Conservation (phyloP, 2,113 vertebrate species). For the Tupaia chinensis region DNA sequence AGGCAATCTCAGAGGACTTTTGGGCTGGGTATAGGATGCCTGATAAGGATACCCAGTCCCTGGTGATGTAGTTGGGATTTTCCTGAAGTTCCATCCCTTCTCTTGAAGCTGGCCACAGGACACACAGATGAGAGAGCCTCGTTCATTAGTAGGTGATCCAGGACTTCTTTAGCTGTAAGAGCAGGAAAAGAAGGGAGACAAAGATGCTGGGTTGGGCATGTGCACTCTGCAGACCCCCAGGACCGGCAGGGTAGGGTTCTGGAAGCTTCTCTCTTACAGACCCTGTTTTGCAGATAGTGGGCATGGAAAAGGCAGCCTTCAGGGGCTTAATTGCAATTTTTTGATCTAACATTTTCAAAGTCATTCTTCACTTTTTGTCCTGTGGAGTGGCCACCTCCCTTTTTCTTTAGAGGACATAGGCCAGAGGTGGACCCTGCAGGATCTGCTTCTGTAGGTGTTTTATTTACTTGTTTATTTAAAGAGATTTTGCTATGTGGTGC, state of each 20-base stretch:
- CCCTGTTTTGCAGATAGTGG: fast-evolving
- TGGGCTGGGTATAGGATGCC: too few species aligned
- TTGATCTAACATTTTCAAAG: not conserved
- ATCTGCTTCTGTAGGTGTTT: not conserved
- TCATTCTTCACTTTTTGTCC: not conserved
- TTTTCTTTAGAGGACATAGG: not conserved
- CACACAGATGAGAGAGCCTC: not conserved
- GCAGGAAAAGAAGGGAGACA: fast-evolving
- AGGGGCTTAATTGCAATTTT: fast-evolving
- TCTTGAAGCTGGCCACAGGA: not conserved
- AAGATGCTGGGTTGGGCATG: fast-evolving
- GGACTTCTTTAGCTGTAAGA: not conserved
- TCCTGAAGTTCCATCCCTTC: not conserved
- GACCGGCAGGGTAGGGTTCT: not conserved
- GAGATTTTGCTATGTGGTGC: too few species aligned
- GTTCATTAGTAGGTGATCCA: not conserved
- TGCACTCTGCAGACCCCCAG: not conserved
- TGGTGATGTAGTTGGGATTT: not conserved
- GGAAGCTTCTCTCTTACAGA: fast-evolving
- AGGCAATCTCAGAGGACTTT: not conserved
- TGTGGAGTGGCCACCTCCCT: not conserved
- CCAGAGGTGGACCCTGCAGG: not conserved
- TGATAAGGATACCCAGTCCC: not conserved
- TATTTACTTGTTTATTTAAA: too few species aligned
- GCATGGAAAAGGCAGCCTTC: fast-evolving